Evolutionary conservation across 2,797 vertebrate genomes (phyloP).

Genomic region (Pipistrellus pygmaeus): DNA sequence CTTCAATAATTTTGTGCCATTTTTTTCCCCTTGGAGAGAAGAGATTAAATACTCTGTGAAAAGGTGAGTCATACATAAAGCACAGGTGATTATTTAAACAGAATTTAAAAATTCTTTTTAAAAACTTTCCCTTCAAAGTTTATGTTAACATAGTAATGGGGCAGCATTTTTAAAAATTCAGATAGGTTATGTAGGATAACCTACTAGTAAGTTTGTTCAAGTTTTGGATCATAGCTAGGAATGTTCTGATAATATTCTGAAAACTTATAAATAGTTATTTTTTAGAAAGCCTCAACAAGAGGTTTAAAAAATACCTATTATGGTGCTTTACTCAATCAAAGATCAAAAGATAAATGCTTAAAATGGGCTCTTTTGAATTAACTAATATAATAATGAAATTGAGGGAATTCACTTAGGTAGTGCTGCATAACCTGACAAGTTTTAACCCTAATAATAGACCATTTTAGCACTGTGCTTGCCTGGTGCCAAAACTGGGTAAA

Average conservation of each 20-base stretch:
- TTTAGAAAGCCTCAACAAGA: not conserved
- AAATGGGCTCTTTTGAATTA: constrained; percentile 52
- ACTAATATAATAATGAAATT: constrained; percentile 29
- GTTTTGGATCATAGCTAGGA: constrained; percentile 33
- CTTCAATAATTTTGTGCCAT: constrained; percentile 39
- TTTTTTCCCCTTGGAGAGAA: constrained; percentile 6
- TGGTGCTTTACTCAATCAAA: constrained; percentile 38
- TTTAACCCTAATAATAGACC: constrained; percentile 48
- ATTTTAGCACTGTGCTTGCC: constrained; percentile 15
- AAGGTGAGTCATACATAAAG: constrained; percentile 48
- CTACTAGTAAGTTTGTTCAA: constrained; percentile 43
- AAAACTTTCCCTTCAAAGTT: constrained; percentile 52
- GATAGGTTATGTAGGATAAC: not conserved
- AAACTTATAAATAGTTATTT: constrained; percentile 46
- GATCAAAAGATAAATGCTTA: constrained; percentile 55
- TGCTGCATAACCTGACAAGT: constrained; percentile 11
- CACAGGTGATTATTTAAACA: not conserved
- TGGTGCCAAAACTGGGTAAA: constrained; percentile 15
- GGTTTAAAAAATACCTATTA: constrained; percentile 34
- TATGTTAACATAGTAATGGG: not conserved
- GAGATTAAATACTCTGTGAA: constrained; percentile 26
- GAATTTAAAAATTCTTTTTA: constrained; percentile 27
- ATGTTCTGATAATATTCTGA: constrained; percentile 40
- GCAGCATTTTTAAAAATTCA: constrained; percentile 39
- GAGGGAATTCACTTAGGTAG: constrained; percentile 55